Evolutionary conservation across 2,888 invertebrate genomes (phyloP), one percentile per base, ranked within the genome.

Genomic region (Auanema freiburgensis): DNA sequence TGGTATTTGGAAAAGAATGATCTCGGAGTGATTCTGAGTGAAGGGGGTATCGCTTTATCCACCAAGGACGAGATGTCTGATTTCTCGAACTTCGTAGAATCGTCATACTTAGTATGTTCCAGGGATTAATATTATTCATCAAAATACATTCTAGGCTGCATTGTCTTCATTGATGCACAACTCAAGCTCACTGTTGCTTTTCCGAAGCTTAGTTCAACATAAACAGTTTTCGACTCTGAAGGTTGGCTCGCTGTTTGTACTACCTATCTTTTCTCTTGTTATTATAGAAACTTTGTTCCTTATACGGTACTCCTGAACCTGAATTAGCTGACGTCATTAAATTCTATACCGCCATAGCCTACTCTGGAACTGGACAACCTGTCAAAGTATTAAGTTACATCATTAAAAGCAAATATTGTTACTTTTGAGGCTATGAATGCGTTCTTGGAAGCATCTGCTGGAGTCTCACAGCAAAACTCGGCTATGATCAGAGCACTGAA

Each of bases 271-370:
- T n/a, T n/a, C n/a, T 24, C 53, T 2, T 23, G 24, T 12, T 2
- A 10, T 52, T 59, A 41, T 40, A 60, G 60, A 55, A 54, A 33
- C 33, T 60, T 4, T 60, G 60, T 24, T 23, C 23, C 14, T 24
- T 33, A 16, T 54, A 60, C 18, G 33, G 16, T 10, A 18, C 14
- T 1, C 33, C 55, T 25, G 23, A 18, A 14, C 41, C 74, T 12
- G 67, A 78, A 41, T 49, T 69, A 21, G 23, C 16, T 12, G 41
- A 50, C 16, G 75, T 69, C 12, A 60, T 77, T 33, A 43, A 57
- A 21, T 78, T 78, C 63, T 78, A 76, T 59, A 63, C 67, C n/a
- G 79, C 72, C 55, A 69, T 78, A 23, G 72, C 78, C 2, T 69
- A 67, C 43, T 76, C 70, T 46, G 78, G 79, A 43, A 67, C 70